A percentile compares a stretch with the other conserved stretches of the same genome.
These are phyloP conservation scores for Drosophila aff. DNA, from an alignment of 1,140 invertebrate species.

Conservation along the genomic window DNA sequence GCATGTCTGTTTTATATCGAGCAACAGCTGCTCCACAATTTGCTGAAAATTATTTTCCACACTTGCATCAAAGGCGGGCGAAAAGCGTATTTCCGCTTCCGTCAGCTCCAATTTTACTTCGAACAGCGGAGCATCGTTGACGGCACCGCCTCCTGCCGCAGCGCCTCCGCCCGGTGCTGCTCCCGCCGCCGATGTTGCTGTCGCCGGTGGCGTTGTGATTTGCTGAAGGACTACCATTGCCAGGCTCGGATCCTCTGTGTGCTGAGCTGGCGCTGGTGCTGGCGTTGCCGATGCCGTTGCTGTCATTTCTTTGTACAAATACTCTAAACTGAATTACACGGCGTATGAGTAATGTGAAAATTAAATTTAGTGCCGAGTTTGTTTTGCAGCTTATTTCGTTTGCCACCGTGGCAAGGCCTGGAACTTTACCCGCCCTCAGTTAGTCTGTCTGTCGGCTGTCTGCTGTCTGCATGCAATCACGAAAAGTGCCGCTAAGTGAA, in stretches of 20 bases:
- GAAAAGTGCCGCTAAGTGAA: slow-evolving; percentile 81
- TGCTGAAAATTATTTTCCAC: slow-evolving; percentile 84
- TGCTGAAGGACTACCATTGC: slow-evolving; percentile 64
- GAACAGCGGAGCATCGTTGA: slow-evolving; percentile 75
- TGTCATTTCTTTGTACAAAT: slow-evolving; percentile 85
- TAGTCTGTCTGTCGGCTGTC: slow-evolving; percentile 11
- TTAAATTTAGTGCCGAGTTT: slow-evolving; percentile 81
- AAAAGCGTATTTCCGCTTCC: slow-evolving; percentile 83
- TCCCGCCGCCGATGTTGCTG: slow-evolving; percentile 24
- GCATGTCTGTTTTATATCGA: slow-evolving; percentile 84
- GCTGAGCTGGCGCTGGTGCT: slow-evolving; percentile 6
- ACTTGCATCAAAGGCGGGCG: slow-evolving; percentile 80
- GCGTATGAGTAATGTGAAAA: slow-evolving; percentile 84
- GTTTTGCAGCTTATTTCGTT: slow-evolving; percentile 75
- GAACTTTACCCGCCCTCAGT: not conserved
- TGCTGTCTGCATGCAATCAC: slow-evolving; percentile 76
- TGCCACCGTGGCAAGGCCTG: slow-evolving; percentile 14
- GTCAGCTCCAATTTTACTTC: slow-evolving; percentile 84
- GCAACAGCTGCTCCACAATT: slow-evolving; percentile 84
- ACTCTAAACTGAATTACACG: slow-evolving; percentile 84
- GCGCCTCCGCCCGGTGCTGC: slow-evolving; percentile 11
- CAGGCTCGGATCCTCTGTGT: slow-evolving; percentile 24
- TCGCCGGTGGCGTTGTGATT: slow-evolving; percentile 63
- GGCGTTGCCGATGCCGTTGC: slow-evolving; percentile 34
- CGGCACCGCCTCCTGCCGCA: slow-evolving; percentile 9